Evolutionary conservation across 2,797 vertebrate genomes (phyloP).

Genomic region (Chaunax sp.): DNA sequence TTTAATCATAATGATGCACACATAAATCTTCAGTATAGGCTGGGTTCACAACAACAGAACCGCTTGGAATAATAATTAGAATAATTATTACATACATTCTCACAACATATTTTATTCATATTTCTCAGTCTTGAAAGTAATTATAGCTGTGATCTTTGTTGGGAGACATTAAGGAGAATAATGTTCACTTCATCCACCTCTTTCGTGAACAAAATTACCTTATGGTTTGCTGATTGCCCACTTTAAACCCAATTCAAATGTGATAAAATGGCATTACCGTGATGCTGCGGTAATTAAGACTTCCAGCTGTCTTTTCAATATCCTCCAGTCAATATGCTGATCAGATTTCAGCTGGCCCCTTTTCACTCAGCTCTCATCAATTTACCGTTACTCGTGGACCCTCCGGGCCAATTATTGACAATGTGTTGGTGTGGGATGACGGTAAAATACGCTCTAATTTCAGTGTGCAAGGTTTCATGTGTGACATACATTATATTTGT

Average conservation of each 20-base stretch:
- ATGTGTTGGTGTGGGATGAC: constrained; percentile 31
- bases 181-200: constrained; percentile 13
- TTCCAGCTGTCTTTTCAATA: constrained; percentile 53
- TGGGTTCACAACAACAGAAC: neutral
- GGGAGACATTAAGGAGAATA: neutral
- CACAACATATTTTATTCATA: neutral
- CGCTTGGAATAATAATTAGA: constrained; percentile 2
- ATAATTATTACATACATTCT: neutral
- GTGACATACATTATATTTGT: constrained; percentile 23
- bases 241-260: constrained; percentile 41
- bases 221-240: constrained; percentile 7
- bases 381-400: constrained; percentile 44
- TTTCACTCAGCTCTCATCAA: constrained; percentile 61
- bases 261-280: constrained; percentile 44
- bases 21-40: too few species aligned
- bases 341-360: constrained; percentile 64
- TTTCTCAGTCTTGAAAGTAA: constrained; percentile 1
- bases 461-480: constrained; percentile 29
- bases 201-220: constrained; percentile 21
- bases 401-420: constrained; percentile 59
- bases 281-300: constrained; percentile 65
- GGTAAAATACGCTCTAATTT: constrained; percentile 42
- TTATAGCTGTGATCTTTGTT: constrained; percentile 13
- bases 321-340: constrained; percentile 62
- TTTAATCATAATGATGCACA: too few species aligned